These are phyloP conservation scores for Scaptomyza montana DNA, from an alignment of 1,140 invertebrate genomes.

Conservation along the genomic window DNA sequence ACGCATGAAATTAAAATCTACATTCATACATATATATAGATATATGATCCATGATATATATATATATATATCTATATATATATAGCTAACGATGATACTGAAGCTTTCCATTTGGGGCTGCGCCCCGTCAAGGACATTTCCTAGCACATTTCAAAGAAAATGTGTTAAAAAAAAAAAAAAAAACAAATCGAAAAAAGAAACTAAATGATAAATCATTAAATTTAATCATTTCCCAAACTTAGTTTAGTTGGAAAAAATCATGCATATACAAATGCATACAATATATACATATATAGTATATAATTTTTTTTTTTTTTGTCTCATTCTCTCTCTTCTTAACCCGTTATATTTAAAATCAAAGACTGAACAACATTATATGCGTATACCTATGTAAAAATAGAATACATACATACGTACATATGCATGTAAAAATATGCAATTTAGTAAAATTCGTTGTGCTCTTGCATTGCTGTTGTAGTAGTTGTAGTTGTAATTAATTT, in stretches of 20 bases:
- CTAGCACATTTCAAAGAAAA: constrained; percentile 44
- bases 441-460: constrained; percentile 52
- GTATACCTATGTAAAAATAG: constrained; percentile 24
- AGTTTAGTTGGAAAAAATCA: constrained; percentile 20
- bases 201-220: too few relatives aligned
- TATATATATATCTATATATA: constrained; percentile 10
- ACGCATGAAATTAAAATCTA: constrained; percentile 12
- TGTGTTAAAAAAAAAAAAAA: constrained; percentile 21
- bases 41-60: background rate
- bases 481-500: constrained; percentile 69
- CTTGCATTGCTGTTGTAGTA: constrained; percentile 52
- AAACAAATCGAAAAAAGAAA: constrained; percentile 6
- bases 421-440: constrained; percentile 12
- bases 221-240: constrained; percentile 27
- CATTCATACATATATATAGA: constrained; percentile 4
- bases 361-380: constrained; percentile 65
- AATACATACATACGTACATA: constrained; percentile 23
- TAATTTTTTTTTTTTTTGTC: constrained; percentile 33
- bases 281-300: constrained; percentile 12
- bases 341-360: constrained; percentile 73
- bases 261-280: constrained; percentile 7
- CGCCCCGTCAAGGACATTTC: constrained; percentile 40
- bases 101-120: constrained; percentile 49
- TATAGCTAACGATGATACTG: constrained; percentile 35
- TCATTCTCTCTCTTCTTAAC: constrained; percentile 50